Percentiles rank a stretch among this genome's conserved stretches.
Conservation (phyloP, 2,113 vertebrate genomes). For the Dunckerocampus dactyliophorus region DNA sequence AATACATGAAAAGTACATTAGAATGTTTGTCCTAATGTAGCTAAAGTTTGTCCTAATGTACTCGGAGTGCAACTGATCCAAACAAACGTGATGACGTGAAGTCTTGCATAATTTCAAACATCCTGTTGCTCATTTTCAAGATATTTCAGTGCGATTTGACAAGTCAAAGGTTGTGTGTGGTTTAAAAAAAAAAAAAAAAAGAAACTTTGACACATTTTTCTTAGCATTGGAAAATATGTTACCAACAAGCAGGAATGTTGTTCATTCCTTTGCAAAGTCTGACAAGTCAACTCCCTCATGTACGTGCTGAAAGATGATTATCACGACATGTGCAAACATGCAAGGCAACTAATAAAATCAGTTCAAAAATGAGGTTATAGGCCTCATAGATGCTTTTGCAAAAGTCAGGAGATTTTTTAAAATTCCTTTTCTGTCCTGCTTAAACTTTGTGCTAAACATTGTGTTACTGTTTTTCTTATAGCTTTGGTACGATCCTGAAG, state of each 20-base stretch:
- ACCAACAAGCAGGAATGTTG: conserved; percentile 1
- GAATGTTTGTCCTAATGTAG: too few species aligned
- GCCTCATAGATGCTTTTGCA: too few species aligned
- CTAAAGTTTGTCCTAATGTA: too few species aligned
- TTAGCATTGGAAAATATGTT: conserved; percentile 1
- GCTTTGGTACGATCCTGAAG: too few species aligned
- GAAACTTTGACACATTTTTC: background rate
- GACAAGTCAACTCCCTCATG: background rate
- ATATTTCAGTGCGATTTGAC: conserved; percentile 2
- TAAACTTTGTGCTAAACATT: too few species aligned
- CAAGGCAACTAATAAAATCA: background rate
- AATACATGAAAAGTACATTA: too few species aligned
- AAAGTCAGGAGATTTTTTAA: too few species aligned
- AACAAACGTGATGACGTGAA: too few species aligned
- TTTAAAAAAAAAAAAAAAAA: background rate
- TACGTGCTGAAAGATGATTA: background rate
- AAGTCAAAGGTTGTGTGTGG: background rate
- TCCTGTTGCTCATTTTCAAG: background rate
- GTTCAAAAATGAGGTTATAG: background rate
- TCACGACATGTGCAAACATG: background rate
- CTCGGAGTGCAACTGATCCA: too few species aligned
- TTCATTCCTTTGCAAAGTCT: conserved; percentile 6
- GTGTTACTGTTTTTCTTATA: too few species aligned
- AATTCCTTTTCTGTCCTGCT: too few species aligned
- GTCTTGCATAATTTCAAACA: background rate